Evolutionary conservation across 2,888 invertebrate genomes (phyloP).

Genomic region (Caenorhabditis imperialis): DNA sequence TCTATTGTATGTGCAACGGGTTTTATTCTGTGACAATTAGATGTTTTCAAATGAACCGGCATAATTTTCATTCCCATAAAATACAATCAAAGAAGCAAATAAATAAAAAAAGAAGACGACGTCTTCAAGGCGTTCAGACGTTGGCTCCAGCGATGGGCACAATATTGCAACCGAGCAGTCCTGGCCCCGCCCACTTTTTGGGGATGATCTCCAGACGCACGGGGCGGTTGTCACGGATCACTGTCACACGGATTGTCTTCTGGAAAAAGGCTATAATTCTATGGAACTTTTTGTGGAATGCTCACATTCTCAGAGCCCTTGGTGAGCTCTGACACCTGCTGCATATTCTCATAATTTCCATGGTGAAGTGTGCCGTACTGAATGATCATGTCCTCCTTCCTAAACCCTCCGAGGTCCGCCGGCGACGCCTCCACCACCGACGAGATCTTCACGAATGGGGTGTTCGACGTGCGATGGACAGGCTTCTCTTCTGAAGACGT

Average conservation of each 20-base stretch:
- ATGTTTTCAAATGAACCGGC: conserved; percentile 12
- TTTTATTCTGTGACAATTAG: neutral
- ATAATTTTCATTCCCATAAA: conserved; percentile 5
- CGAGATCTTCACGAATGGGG: conserved; percentile 62
- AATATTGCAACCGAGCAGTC: conserved; percentile 65
- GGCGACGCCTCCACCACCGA: conserved; percentile 62
- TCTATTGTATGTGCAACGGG: conserved; percentile 11
- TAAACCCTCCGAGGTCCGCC: conserved; percentile 61
- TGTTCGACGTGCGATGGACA: conserved; percentile 69
- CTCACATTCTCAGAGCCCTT: conserved; percentile 63
- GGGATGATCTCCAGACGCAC: conserved; percentile 68
- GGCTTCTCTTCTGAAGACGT: conserved; percentile 14
- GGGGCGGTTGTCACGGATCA: conserved; percentile 62
- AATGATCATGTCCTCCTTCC: conserved; percentile 68
- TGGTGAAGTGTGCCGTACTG: conserved; percentile 74
- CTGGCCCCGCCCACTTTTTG: conserved; percentile 66
- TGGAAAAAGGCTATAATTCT: conserved; percentile 41
- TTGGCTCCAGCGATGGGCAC: conserved; percentile 40
- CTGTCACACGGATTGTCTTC: conserved; percentile 69
- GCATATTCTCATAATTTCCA: conserved; percentile 66
- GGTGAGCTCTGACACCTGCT: conserved; percentile 66
- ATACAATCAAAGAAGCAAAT: neutral
- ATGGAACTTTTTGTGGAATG: too few relatives aligned
- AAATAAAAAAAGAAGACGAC: neutral
- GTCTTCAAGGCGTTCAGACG: conserved; percentile 13